These are phyloP conservation scores for Ectropis crepuscularia DNA, from an alignment of 2,888 invertebrate species.

Conservation along the genomic window DNA sequence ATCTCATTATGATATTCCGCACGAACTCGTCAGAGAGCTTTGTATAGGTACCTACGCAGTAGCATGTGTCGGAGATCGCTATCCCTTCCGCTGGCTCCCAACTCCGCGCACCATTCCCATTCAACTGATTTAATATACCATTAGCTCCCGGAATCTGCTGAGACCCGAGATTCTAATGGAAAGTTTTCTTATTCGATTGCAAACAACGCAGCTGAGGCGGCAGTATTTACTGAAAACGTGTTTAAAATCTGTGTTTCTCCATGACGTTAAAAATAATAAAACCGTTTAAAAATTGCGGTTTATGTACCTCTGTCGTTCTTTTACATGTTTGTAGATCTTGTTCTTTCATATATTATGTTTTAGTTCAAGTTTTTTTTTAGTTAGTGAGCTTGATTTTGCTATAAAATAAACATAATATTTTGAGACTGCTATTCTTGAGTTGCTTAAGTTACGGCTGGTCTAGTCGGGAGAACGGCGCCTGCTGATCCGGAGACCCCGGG, in stretches of 20 bases:
- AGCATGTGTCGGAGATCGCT: constrained; percentile 13
- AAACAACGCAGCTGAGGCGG: constrained; percentile 17
- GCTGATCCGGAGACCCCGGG: too few species aligned
- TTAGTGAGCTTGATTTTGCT: too few species aligned
- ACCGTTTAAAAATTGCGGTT: too few species aligned
- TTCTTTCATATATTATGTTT: too few species aligned
- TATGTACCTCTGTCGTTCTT: too few species aligned
- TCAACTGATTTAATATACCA: constrained; percentile 32
- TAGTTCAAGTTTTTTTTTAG: too few species aligned
- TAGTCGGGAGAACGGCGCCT: too few species aligned
- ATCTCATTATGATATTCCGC: constrained; percentile 42
- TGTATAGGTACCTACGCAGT: constrained; percentile 21
- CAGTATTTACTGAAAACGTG: neutral
- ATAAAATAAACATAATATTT: too few species aligned
- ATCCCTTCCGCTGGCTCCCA: constrained; percentile 16
- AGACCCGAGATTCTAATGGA: constrained; percentile 12
- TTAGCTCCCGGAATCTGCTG: constrained; percentile 14
- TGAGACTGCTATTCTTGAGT: too few species aligned
- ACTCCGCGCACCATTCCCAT: constrained; percentile 19
- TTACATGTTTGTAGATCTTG: too few species aligned
- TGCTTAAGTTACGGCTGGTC: too few species aligned
- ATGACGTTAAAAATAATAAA: too few species aligned
- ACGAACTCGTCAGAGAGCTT: constrained; percentile 38
- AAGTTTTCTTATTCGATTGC: constrained; percentile 20
- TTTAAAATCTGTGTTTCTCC: neutral